Evolutionary conservation across 2,797 vertebrate genomes (phyloP).

Genomic region (Urophycis tenuis): DNA sequence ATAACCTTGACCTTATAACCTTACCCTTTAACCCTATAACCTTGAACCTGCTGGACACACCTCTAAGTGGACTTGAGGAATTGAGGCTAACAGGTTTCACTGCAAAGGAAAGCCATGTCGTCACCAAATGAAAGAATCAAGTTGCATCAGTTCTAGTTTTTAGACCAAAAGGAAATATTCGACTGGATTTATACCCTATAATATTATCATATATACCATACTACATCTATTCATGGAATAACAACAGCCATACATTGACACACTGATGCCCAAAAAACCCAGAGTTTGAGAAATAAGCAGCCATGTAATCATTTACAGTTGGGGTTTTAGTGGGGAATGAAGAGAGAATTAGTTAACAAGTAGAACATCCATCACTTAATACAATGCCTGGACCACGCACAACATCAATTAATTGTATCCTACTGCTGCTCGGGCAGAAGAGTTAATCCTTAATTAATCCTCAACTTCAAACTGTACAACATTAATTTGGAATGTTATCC

Average conservation of each 20-base stretch:
- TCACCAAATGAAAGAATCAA: conserved; percentile 23
- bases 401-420: conserved; percentile 46
- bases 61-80: conserved; percentile 39
- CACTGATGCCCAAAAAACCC: conserved; percentile 51
- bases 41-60: conserved; percentile 42
- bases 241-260: conserved; percentile 62
- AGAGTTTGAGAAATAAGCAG: conserved; percentile 46
- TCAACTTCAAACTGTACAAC: conserved; percentile 44
- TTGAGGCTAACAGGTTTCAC: conserved; percentile 34
- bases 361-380: conserved; percentile 54
- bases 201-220: conserved; percentile 50
- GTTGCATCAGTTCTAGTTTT: conserved; percentile 27
- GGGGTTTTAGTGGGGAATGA: conserved; percentile 39
- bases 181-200: conserved; percentile 43
- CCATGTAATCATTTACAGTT: conserved; percentile 53
- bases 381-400: conserved; percentile 56
- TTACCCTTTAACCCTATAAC: no score
- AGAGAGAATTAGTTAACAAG: conserved; percentile 48
- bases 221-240: conserved; percentile 59
- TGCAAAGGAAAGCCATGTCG: conserved; percentile 18
- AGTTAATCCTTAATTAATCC: conserved; percentile 48
- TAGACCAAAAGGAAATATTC: conserved; percentile 34
- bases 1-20: no score
- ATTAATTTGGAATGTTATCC: conserved; percentile 57
- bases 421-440: conserved; percentile 18